Conservation (phyloP, 2,113 vertebrate species). For the Gadus macrocephalus region DNA sequence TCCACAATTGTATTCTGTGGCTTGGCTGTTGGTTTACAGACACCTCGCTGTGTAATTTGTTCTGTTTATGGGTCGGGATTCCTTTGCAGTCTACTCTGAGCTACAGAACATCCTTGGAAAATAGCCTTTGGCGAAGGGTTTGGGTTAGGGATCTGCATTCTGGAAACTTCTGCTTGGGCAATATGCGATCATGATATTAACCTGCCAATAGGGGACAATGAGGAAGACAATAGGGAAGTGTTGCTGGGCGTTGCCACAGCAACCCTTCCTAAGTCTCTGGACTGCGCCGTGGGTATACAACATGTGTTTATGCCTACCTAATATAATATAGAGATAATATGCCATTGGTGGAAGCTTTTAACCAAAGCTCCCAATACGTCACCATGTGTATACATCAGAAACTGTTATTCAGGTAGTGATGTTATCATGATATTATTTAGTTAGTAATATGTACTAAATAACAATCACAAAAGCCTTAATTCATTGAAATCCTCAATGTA, state of each 20-base stretch:
- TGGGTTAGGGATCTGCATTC: not conserved
- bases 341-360: too few relatives aligned
- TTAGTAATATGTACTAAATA: not conserved
- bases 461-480: not conserved
- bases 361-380: too few relatives aligned
- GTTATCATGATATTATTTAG: not conserved
- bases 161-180: not conserved
- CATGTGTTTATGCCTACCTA: not conserved
- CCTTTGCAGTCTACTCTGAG: too few relatives aligned
- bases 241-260: not conserved
- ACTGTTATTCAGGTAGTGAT: not conserved
- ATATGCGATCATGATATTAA: not conserved
- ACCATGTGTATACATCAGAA: too few relatives aligned
- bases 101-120: too few relatives aligned
- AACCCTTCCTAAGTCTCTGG: not conserved
- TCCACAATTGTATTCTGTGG: too few relatives aligned
- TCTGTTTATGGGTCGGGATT: too few relatives aligned
- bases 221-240: not conserved
- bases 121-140: too few relatives aligned
- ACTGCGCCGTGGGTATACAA: not conserved
- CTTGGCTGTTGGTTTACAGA: too few relatives aligned
- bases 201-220: too few relatives aligned
- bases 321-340: not conserved
- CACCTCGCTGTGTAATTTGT: too few relatives aligned
- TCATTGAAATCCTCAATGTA: not conserved